Conservation (phyloP, 1,140 invertebrate genomes). For the Psix sp. region DNA sequence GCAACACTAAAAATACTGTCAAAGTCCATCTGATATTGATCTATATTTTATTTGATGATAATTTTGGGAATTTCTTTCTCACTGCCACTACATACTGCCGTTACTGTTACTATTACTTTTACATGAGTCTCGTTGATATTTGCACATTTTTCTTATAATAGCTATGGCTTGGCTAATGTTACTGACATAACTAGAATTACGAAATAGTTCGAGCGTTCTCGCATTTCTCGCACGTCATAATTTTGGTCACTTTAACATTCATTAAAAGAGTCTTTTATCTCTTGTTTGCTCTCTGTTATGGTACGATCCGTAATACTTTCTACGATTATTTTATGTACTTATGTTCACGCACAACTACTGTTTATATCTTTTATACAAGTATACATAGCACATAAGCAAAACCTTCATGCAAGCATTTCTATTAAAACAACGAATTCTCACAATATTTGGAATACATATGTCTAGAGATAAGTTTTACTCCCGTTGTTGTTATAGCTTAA, state of each 20-base stretch:
- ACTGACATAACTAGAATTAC: conserved; percentile 48
- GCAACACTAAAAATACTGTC: no score
- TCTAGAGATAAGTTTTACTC: conserved; percentile 38
- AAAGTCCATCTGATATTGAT: conserved; percentile 24
- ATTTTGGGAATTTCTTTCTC: conserved; percentile 28
- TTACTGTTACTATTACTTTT: conserved; percentile 48
- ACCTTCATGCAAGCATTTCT: conserved; percentile 4
- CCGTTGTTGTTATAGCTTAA: conserved; percentile 52
- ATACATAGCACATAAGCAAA: conserved; percentile 29
- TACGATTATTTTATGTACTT: conserved; percentile 21
- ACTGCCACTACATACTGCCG: conserved; percentile 44
- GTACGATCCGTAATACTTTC: conserved; percentile 2
- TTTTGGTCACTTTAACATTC: conserved; percentile 10
- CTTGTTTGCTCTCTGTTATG: conserved; percentile 17
- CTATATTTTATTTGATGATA: no score
- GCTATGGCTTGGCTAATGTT: conserved; percentile 44
- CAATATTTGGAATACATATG: conserved; percentile 30
- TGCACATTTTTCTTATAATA: conserved; percentile 35
- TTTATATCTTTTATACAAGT: conserved; percentile 15
- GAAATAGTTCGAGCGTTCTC: conserved; percentile 40
- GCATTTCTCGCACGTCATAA: conserved; percentile 44
- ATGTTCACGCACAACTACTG: conserved; percentile 19
- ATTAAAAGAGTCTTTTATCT: conserved; percentile 1
- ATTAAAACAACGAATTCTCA: conserved; percentile 26
- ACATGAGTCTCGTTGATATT: conserved; percentile 48